A percentile compares a stretch with the other conserved stretches of the same genome.
These are phyloP conservation scores for Orchestes rusci DNA, from an alignment of 2,888 invertebrate species.

Conservation along the genomic window DNA sequence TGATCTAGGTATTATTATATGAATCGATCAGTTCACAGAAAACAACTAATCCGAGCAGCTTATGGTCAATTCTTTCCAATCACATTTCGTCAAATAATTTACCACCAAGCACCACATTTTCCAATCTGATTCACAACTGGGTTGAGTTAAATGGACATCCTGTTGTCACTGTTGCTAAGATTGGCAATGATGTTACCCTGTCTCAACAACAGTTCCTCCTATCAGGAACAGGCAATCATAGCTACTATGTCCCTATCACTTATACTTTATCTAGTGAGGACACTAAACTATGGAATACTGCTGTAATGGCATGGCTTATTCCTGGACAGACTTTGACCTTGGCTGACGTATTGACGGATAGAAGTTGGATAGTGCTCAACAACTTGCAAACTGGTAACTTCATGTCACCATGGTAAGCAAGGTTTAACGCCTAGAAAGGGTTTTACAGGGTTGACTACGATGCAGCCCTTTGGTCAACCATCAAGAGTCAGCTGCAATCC, in stretches of 20 bases:
- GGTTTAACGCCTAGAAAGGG: too few species aligned
- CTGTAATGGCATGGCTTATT: constrained; percentile 36
- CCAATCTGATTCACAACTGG: constrained; percentile 35
- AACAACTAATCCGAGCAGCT: constrained; percentile 42
- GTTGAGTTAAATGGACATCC: constrained; percentile 15
- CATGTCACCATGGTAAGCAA: neutral
- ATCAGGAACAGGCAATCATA: constrained; percentile 13
- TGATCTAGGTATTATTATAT: too few species aligned
- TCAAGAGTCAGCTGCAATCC: constrained; percentile 9
- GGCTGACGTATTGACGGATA: constrained; percentile 12
- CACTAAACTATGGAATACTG: constrained; percentile 39
- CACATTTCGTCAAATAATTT: constrained; percentile 8
- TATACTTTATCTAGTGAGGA: constrained; percentile 43
- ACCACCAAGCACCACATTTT: constrained; percentile 16
- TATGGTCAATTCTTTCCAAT: constrained; percentile 44
- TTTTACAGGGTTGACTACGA: constrained; percentile 21
- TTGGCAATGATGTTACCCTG: constrained; percentile 14
- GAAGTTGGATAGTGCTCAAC: constrained; percentile 31
- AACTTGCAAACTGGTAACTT: constrained; percentile 27
- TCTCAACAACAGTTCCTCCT: constrained; percentile 25
- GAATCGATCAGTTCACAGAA: constrained; percentile 28
- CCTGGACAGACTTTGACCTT: constrained; percentile 20
- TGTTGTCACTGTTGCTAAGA: constrained; percentile 12
- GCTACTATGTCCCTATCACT: constrained; percentile 49
- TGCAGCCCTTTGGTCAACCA: constrained; percentile 9